These are phyloP conservation scores for Diadema setosum DNA, from an alignment of 35 echinoderm and acorn worm genomes.

Conservation along the genomic window DNA sequence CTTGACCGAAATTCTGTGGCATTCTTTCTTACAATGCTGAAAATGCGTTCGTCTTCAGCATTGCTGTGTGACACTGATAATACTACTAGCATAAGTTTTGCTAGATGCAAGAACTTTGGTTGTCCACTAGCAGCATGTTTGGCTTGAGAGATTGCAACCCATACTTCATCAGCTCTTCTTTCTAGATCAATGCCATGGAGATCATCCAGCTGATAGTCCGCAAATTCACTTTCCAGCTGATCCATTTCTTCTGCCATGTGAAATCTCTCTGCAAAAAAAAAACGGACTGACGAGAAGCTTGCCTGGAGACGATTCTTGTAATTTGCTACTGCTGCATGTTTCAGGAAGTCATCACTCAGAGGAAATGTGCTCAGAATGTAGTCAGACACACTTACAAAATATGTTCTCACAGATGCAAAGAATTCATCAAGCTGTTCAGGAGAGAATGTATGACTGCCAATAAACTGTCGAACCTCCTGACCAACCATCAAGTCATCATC, in stretches of 20 bases:
- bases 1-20: constrained; percentile 12
- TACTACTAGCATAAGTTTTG: constrained; percentile 20
- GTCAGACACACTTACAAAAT: constrained; percentile 49
- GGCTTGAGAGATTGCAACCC: constrained; percentile 19
- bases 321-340: constrained; percentile 56
- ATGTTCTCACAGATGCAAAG: constrained; percentile 30
- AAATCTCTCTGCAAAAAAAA: constrained; percentile 38
- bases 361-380: constrained; percentile 59
- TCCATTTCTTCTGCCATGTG: constrained; percentile 53
- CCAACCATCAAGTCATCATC: constrained; percentile 53
- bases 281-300: constrained; percentile 15
- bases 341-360: constrained; percentile 38
- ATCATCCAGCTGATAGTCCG: constrained; percentile 28
- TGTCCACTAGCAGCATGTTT: constrained; percentile 17
- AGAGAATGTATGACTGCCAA: background rate
- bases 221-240: constrained; percentile 50
- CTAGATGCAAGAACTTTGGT: constrained; percentile 7
- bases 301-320: constrained; percentile 19
- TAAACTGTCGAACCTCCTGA: constrained; percentile 24
- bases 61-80: constrained; percentile 29
- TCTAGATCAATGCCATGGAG: background rate
- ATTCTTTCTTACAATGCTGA: constrained; percentile 50
- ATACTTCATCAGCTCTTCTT: constrained; percentile 25
- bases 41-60: constrained; percentile 20
- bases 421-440: constrained; percentile 23